phyloP scores from a whole-genome alignment of 1,140 invertebrate genomes.

The Pogonognathellus flavescens region DNA sequence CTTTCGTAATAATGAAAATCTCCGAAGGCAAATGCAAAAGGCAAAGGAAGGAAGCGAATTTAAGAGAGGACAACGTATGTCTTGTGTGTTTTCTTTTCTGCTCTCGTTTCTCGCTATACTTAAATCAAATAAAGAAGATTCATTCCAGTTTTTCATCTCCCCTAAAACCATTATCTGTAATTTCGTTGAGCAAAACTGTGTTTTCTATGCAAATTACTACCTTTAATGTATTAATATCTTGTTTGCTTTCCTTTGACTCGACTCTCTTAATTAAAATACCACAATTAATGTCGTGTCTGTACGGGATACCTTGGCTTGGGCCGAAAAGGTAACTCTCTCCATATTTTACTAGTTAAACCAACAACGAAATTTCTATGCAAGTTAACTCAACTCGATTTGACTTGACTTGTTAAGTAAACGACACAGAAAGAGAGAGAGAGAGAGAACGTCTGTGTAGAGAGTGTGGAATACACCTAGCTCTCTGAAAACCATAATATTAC shows the following conservation, averaged over 20 bases:
- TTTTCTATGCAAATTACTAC: constrained; percentile 47
- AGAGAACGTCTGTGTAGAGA: background rate
- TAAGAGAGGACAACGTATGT: background rate
- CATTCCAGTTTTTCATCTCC: constrained; percentile 46
- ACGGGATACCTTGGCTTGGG: background rate
- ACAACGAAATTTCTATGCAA: constrained; percentile 6
- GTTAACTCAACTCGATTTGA: constrained; percentile 24
- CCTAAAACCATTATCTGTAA: constrained; percentile 30
- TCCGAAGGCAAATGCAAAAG: background rate
- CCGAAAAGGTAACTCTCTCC: background rate
- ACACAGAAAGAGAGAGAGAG: background rate
- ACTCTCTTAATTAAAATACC: constrained; percentile 47
- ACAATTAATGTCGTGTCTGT: constrained; percentile 30
- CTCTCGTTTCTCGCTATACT: background rate
- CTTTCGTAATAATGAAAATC: background rate
- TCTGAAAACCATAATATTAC: background rate
- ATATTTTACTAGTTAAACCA: background rate
- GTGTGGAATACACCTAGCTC: background rate
- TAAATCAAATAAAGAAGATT: constrained; percentile 48
- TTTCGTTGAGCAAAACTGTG: constrained; percentile 27
- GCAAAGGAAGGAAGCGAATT: background rate
- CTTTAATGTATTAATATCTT: constrained; percentile 51
- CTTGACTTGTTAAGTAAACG: constrained; percentile 11
- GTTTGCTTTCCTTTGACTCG: constrained; percentile 35
- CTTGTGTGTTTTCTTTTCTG: background rate